A percentile compares a stretch with the other conserved stretches of the same genome.
These are phyloP conservation scores for Takifugu bimaculatus DNA, from an alignment of 2,113 vertebrate genomes.

Conservation along the genomic window DNA sequence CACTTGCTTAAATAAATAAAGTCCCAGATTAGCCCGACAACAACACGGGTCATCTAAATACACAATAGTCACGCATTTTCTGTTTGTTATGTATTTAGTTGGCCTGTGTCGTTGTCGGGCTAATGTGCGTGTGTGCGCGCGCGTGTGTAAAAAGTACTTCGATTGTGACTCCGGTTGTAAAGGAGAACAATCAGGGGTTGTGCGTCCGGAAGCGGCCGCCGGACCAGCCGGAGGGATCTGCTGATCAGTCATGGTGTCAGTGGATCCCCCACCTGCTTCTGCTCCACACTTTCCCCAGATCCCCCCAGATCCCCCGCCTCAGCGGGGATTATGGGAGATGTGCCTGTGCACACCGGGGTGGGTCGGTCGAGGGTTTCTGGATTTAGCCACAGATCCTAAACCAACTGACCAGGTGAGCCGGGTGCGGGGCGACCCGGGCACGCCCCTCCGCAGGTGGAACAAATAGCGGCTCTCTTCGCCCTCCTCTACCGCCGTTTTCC, in stretches of 20 bases:
- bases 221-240: conserved; percentile 6
- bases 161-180: too few species aligned
- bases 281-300: not conserved
- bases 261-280: conserved; percentile 16
- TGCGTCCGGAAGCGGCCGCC: too few species aligned
- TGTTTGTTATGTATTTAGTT: too few species aligned
- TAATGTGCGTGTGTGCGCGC: too few species aligned
- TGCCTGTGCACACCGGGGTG: conserved; percentile 33
- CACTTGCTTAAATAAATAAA: too few species aligned
- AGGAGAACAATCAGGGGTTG: too few species aligned
- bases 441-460: conserved; percentile 62
- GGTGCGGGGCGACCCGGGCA: conserved; percentile 28
- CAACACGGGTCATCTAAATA: too few species aligned
- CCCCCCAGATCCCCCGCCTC: not conserved
- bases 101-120: too few species aligned
- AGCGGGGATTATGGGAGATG: not conserved
- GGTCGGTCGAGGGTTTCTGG: conserved; percentile 35
- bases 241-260: conserved; percentile 54
- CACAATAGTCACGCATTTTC: too few species aligned
- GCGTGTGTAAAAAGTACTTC: too few species aligned
- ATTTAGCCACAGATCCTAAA: conserved; percentile 19
- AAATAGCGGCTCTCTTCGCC: conserved; percentile 53
- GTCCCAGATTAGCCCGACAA: too few species aligned
- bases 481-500: conserved; percentile 12
- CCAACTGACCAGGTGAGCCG: conserved; percentile 39